Evolutionary conservation across 2,113 vertebrate species (phyloP).

Genomic region (Lepus europaeus): DNA sequence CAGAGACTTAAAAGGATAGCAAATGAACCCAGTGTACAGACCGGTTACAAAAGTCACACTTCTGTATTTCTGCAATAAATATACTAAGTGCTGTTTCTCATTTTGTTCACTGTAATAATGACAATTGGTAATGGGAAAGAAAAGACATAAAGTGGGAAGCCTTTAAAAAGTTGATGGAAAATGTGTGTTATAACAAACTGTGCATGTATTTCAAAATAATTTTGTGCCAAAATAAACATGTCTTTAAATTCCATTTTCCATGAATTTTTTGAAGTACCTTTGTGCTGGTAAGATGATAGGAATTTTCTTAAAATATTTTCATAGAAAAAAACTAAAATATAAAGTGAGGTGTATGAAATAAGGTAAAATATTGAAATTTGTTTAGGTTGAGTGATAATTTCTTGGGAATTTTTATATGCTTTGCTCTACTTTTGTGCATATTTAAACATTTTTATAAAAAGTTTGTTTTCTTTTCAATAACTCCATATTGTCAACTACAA

Average conservation of each 20-base stretch:
- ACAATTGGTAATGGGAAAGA: background rate
- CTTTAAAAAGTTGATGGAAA: too few relatives aligned
- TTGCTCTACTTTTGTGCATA: background rate
- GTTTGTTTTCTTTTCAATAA: background rate
- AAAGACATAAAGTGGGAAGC: background rate
- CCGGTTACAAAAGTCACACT: background rate
- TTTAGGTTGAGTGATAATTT: background rate
- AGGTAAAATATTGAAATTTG: background rate
- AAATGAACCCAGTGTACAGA: background rate
- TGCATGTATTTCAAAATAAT: too few relatives aligned
- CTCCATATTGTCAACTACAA: background rate
- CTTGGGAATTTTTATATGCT: background rate
- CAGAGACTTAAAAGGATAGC: background rate
- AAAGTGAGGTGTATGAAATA: background rate
- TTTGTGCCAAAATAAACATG: too few relatives aligned
- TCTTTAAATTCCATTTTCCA: too few relatives aligned
- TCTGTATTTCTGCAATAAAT: background rate
- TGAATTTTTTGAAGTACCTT: too few relatives aligned
- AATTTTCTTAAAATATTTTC: background rate
- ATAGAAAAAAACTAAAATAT: background rate
- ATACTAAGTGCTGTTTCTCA: background rate
- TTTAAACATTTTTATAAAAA: background rate
- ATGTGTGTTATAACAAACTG: too few relatives aligned
- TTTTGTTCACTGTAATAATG: background rate
- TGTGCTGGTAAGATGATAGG: background rate